Evolutionary conservation across 2,888 invertebrate genomes (phyloP), one percentile per base, ranked within the genome.

Genomic region (Tetropium fuscum): DNA sequence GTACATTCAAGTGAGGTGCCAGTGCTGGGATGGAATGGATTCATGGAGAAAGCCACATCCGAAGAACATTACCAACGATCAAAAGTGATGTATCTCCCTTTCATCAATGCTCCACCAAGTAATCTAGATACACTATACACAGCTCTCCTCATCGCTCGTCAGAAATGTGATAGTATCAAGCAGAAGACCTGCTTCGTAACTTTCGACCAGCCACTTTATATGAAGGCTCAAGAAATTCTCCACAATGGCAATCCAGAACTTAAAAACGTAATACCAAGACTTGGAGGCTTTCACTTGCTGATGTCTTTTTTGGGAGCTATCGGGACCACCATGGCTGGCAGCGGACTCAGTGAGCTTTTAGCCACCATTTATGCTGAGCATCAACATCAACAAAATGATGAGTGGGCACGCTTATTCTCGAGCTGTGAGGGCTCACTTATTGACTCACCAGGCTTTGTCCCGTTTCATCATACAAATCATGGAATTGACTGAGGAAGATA

Each of bases 91-190:
- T 77, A 20, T 68, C 59, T 77, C 27, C 79, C 75, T 34, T 80
- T 80, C 49, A 75, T 79, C 36, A 65, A 78, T 62, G 64, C 71
- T 43, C 75, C 74, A 43, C 72, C 77, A 19, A 72, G 66, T 60
- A 63, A 79, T 56, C 71, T 61, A 40, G 58, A 72, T 53, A 78
- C 75, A 18, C 65, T 78, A 34, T 70, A 64, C 32, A 76, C 78
- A 27, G 58, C 74, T 60, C 10, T 44, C 6, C 11, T 10, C 4
- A 6, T 10, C 3, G 27, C 16, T 25, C n/a, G 6, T 11, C 16
- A 22, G 15, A 8, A 25, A 25, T 40, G 40, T 25, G 11, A 40
- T 25, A 40, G 8, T 11, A 6, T 22, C 30, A 18, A 44, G 20
- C 48, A 48, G 13, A 25, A 38, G 6, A 43, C 16, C 25, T 58